Percentiles rank a stretch among this genome's conserved stretches.
phyloP scores from a whole-genome alignment of 2,888 invertebrate genomes.

The Cremastinae sp. region DNA sequence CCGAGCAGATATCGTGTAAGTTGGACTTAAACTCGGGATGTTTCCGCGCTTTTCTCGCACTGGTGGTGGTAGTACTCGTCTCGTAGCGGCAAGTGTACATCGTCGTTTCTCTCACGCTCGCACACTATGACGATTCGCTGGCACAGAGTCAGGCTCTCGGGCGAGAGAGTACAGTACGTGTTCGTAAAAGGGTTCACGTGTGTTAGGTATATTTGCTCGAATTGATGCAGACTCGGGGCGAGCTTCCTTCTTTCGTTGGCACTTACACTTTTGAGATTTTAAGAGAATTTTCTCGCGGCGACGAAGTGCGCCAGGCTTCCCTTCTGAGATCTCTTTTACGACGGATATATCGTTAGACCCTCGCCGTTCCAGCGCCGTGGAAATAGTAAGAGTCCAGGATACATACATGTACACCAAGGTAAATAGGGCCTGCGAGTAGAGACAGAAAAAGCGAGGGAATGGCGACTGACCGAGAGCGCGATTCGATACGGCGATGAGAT shows the following conservation, averaged over 20 bases:
- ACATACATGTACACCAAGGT: neutral
- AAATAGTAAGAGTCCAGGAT: neutral
- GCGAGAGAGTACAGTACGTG: constrained; percentile 12
- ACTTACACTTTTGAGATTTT: constrained; percentile 57
- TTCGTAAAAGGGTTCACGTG: constrained; percentile 28
- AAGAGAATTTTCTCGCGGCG: constrained; percentile 53
- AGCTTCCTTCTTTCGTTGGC: constrained; percentile 38
- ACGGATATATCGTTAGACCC: constrained; percentile 57
- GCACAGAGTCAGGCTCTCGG: constrained; percentile 19
- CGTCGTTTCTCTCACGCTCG: constrained; percentile 14
- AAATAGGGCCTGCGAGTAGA: neutral
- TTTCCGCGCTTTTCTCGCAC: constrained; percentile 53
- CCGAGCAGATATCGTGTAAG: constrained; percentile 79
- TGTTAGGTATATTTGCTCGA: constrained; percentile 11
- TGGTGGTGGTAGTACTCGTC: constrained; percentile 48
- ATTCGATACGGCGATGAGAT: neutral
- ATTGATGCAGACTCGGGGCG: constrained; percentile 5
- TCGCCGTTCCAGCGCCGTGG: neutral
- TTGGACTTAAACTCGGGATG: constrained; percentile 75
- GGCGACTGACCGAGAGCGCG: neutral
- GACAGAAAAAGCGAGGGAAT: neutral
- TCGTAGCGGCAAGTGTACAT: constrained; percentile 12
- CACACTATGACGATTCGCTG: constrained; percentile 21
- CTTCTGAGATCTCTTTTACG: constrained; percentile 57
- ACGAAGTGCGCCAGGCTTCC: constrained; percentile 33